phyloP scores from a whole-genome alignment of 2,888 invertebrate genomes.

The Callinectes sapidus region DNA sequence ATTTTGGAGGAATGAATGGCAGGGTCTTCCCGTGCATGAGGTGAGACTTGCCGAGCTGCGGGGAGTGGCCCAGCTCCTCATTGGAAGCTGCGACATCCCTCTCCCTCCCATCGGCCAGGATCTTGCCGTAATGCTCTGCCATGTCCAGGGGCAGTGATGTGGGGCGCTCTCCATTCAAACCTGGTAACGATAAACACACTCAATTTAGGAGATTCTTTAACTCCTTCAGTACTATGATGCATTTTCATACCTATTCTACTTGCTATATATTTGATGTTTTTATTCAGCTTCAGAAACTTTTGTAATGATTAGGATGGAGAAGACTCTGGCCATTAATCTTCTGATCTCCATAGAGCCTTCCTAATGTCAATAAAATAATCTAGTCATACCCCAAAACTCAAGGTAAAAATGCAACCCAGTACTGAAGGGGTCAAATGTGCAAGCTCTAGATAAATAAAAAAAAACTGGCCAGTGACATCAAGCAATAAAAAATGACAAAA shows the following conservation, averaged over 20 bases:
- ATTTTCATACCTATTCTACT: too few relatives aligned
- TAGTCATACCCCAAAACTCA: too few relatives aligned
- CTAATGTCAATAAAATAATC: too few relatives aligned
- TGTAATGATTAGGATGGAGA: too few relatives aligned
- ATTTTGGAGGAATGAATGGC: conserved; percentile 94
- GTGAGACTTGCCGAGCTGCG: conserved; percentile 43
- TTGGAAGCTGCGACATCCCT: not conserved
- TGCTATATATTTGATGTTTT: too few relatives aligned
- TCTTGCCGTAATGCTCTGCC: conserved; percentile 59
- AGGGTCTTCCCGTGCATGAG: conserved; percentile 84
- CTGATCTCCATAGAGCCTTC: too few relatives aligned
- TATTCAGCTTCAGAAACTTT: too few relatives aligned
- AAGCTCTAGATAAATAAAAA: not conserved
- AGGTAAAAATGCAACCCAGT: too few relatives aligned
- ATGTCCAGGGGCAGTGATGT: conserved; percentile 62
- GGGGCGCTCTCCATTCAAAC: conserved; percentile 54
- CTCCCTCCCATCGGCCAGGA: conserved; percentile 36
- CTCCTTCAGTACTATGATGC: too few relatives aligned
- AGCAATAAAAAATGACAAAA: not conserved
- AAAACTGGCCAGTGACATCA: not conserved
- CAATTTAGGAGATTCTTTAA: too few relatives aligned
- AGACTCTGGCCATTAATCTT: too few relatives aligned
- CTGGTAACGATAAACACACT: conserved; percentile 22
- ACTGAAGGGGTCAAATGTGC: too few relatives aligned
- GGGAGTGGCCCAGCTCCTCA: conserved; percentile 37